Base-by-base conservation (phyloP, 2,888 invertebrate genomes). In the Drosophila leonis region DNA sequence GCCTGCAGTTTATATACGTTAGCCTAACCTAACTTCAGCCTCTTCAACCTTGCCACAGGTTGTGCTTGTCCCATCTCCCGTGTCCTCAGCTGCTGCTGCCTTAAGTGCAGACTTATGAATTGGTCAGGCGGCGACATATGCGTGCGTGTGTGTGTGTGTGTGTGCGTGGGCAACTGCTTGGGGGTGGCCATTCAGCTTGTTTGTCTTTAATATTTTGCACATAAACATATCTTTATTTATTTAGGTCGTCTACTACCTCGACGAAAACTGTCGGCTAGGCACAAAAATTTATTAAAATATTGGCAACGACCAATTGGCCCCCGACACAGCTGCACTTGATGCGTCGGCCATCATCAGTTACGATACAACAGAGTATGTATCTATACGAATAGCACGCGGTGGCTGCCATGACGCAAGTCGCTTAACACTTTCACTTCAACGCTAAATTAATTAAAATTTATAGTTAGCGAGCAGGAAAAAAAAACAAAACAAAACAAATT, bases 201-300 rank as follows among this genome's bases (percentile, higher is more conserved):
- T 91, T 91, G 84, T 86, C 83, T 91, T 92, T 84, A 88, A 90
- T 90, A 91, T 91, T 91, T 90, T 90, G 90, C 90, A 82, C 91
- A 92, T 92, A 91, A 92, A 91, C 92, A 92, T 91, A 89, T 92
- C 92, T 82, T 79, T 91, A 92, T 91, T 91, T 91, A 91, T 91
- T 92, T 91, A 91, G 91, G 91, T 80, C 83, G 77, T 18, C 61
- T 51, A 10, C 61, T 67, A 73, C 65, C 71, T 73, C 80, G 54
- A 56, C 65, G 57, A 76, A 78, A 76, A 77, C 67, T 69, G 72
- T 78, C 76, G 69, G 72, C 48, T 65, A 67, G 62, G 85, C 82
- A 80, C 39, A 78, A 79, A 31, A 76, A 83, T 83, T 81, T 75
- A 90, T 80, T 80, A 77, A 75, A 82, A 77, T 82, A 83, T 73